Evolutionary conservation across 2,888 invertebrate genomes (phyloP).

Genomic region (Resseliella maxima): DNA sequence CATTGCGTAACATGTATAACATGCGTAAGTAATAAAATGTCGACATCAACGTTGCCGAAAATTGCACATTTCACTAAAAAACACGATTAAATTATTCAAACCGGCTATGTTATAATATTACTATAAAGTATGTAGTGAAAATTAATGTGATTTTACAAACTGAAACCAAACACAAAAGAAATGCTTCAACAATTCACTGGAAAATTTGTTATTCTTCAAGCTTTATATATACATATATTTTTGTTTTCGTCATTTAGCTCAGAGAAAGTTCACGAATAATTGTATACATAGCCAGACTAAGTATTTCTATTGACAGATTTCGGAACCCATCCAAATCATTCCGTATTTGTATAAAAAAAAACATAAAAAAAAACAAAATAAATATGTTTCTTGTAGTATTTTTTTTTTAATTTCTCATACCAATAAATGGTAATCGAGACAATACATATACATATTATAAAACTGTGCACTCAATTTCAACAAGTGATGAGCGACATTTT

Average conservation of each 20-base stretch:
- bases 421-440: no score
- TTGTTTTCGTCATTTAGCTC: background rate
- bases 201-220: background rate
- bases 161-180: background rate
- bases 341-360: background rate
- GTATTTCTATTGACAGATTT: background rate
- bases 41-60: background rate
- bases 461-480: no score
- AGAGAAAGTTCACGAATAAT: background rate
- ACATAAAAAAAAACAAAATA: background rate
- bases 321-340: background rate
- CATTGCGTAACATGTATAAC: background rate
- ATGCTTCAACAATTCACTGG: background rate
- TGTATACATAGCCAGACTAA: background rate
- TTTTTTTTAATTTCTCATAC: no score
- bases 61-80: background rate
- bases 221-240: slow-evolving; percentile 22
- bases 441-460: no score
- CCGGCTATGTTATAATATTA: background rate
- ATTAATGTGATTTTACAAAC: background rate
- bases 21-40: background rate
- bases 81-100: background rate
- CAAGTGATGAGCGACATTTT: no score
- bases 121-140: background rate
- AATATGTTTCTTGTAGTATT: background rate